Evolutionary conservation across 2,888 invertebrate species (phyloP).

Genomic region (Artemia sinica): DNA sequence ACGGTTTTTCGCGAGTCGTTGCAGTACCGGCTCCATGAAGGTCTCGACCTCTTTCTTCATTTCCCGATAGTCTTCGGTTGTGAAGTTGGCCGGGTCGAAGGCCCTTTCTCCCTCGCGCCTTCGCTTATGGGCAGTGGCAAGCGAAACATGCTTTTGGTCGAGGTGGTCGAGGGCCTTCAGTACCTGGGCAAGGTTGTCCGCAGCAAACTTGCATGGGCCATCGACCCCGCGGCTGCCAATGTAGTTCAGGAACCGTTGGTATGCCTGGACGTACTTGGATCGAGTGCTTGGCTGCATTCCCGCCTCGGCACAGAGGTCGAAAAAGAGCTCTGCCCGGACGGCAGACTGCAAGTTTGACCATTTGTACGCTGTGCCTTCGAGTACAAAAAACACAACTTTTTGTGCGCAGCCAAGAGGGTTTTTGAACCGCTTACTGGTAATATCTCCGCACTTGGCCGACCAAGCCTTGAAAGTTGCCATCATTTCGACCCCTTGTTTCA

Average conservation of each 20-base stretch:
- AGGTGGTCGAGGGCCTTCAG: background rate
- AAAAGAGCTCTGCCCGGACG: too few relatives aligned
- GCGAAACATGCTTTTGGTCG: background rate
- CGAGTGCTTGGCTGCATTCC: too few relatives aligned
- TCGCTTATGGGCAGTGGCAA: constrained; percentile 12
- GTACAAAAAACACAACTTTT: background rate
- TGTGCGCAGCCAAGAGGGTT: background rate
- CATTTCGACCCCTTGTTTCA: background rate
- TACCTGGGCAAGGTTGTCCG: background rate
- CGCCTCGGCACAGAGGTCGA: too few relatives aligned
- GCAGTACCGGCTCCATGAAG: background rate
- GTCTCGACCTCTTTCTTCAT: background rate
- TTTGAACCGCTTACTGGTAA: background rate
- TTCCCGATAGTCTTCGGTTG: background rate
- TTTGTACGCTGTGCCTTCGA: background rate
- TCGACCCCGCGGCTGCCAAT: too few relatives aligned
- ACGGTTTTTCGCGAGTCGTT: background rate
- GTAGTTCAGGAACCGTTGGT: too few relatives aligned
- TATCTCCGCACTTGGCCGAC: constrained; percentile 7
- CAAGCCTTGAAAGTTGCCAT: constrained; percentile 11
- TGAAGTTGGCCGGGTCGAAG: background rate
- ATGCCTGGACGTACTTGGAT: too few relatives aligned
- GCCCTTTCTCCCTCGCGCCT: background rate
- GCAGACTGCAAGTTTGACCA: background rate
- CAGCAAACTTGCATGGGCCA: too few relatives aligned